Percentiles rank a stretch among this genome's conserved stretches.
These are phyloP conservation scores for Terrapene triunguis DNA, from an alignment of 2,113 vertebrate genomes.

Conservation along the genomic window DNA sequence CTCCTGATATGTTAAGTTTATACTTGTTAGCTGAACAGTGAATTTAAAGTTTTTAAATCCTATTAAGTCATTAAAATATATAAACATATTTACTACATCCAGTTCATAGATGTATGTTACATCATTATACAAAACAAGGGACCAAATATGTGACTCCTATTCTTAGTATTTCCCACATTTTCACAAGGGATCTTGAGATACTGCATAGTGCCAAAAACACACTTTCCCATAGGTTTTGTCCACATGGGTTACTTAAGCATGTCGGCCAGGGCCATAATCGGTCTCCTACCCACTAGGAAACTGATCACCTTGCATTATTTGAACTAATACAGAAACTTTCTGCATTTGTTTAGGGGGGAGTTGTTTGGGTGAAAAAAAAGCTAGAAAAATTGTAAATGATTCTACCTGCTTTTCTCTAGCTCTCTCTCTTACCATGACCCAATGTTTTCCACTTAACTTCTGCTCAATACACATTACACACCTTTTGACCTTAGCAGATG, in stretches of 20 bases:
- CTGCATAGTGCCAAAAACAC: not conserved
- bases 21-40: not conserved
- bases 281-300: not conserved
- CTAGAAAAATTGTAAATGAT: not conserved
- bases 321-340: accelerated
- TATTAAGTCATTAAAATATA: not conserved
- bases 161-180: not conserved
- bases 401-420: not conserved
- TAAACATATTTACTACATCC: not conserved
- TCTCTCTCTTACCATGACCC: not conserved
- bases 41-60: not conserved
- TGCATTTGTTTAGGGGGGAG: accelerated
- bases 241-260: not conserved
- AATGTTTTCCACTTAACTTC: not conserved
- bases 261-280: not conserved
- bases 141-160: not conserved
- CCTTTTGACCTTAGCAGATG: not conserved
- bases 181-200: not conserved
- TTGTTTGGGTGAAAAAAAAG: no score
- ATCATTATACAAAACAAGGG: not conserved
- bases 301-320: not conserved
- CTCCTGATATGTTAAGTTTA: not conserved
- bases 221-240: not conserved
- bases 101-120: not conserved
- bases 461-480: not conserved